Evolutionary conservation across 2,888 invertebrate species (phyloP), one percentile per base, ranked within the genome.

Genomic region (Ectemnius lituratus): DNA sequence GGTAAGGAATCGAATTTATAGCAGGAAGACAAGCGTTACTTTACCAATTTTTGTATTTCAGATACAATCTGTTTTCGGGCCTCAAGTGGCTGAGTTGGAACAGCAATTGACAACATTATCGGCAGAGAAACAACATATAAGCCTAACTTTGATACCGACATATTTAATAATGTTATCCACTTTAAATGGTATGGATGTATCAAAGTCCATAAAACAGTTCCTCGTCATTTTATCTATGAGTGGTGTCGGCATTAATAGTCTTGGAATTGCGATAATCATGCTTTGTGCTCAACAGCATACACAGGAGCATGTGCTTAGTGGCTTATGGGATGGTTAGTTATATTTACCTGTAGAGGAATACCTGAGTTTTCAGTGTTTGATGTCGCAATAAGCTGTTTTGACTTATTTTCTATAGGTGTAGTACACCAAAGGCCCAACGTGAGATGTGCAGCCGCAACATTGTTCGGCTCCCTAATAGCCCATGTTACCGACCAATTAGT

Each of bases 281-380:
- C 90, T 93, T 18, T 91, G 92, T 4, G 90, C 91, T 78, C 91
- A 90, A 46, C 89, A 91, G 0, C 91, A 91, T 16, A 83, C 93
- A 57, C 93, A 95, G 52, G 94, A 94, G 71, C 90, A 93, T 37
- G 92, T 95, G 72, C 89, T 95, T 77, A 92, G 93, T 66, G 93
- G 94, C 73, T 91, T 95, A 13, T 94, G 95, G 93, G 94, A 94
- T 88, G 93, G 94, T 93, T 89, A 90, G 92, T 91, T 64, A 20
- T 20, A 63, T 5, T 20, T 52, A 45, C 62, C 49, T 62, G 67
- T 61, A 11, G 52, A 28, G 23, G 52, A 27, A 14, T n/a, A 64
- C 70, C 56, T 20, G 0, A 60, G 6, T 27, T 23, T 60, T n/a
- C 14, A 58, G 37, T 23, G 67, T 70, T 62, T 45, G 47, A 65